Evolutionary conservation across 1,140 invertebrate genomes (phyloP).

Genomic region (Semibalanus balanoides): DNA sequence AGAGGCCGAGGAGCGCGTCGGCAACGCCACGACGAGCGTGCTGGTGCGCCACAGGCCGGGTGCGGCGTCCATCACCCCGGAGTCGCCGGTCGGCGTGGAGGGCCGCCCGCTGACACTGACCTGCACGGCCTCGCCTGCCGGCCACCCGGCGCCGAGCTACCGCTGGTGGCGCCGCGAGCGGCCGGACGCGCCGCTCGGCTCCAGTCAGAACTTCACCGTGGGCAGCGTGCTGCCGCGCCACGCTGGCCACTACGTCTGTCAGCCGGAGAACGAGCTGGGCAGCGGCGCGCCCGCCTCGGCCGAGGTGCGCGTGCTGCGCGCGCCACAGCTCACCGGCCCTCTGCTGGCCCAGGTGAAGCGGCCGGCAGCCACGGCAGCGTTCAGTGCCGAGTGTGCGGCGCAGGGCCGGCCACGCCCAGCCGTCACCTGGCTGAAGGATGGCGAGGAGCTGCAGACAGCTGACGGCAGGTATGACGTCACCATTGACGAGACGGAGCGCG

Average conservation of each 20-base stretch:
- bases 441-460: conserved; percentile 41
- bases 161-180: conserved; percentile 57
- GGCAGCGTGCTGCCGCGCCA: conserved; percentile 42
- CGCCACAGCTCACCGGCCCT: conserved; percentile 63
- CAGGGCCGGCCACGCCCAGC: conserved; percentile 70
- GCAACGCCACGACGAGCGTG: conserved; percentile 59
- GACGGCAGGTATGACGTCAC: conserved; percentile 49
- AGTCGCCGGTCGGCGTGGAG: conserved; percentile 67
- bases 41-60: conserved; percentile 78
- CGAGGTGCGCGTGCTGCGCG: conserved; percentile 67
- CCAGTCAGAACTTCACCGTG: conserved; percentile 70
- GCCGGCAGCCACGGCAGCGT: conserved; percentile 62
- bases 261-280: conserved; percentile 74
- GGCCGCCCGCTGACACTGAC: conserved; percentile 66
- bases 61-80: conserved; percentile 61
- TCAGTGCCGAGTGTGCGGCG: conserved; percentile 63
- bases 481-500: conserved; percentile 51
- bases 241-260: conserved; percentile 77
- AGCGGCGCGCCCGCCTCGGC: conserved; percentile 66
- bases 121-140: conserved; percentile 68
- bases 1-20: conserved; percentile 37
- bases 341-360: conserved; percentile 66
- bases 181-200: conserved; percentile 42
- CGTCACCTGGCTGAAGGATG: conserved; percentile 75
- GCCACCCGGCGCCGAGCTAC: conserved; percentile 74